Conservation (phyloP, 2,797 vertebrate genomes). For the Lycodopsis pacificus region DNA sequence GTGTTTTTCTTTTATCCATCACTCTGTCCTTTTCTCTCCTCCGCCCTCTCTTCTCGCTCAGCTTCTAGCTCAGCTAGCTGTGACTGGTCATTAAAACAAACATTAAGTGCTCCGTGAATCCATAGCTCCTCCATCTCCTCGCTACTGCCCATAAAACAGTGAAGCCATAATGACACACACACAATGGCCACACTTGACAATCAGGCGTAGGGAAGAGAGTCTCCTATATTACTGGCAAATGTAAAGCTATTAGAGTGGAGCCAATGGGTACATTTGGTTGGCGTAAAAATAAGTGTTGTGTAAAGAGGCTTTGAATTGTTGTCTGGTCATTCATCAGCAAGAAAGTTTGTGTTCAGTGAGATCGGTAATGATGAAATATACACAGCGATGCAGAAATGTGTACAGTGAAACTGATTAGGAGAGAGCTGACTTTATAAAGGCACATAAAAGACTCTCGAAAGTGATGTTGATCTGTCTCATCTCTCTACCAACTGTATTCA, state of each 20-base stretch:
- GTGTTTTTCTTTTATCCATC: conserved; percentile 62
- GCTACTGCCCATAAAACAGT: conserved; percentile 68
- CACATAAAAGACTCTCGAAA: conserved; percentile 2
- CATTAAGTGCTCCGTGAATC: conserved; percentile 74
- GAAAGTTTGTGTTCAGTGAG: conserved; percentile 31
- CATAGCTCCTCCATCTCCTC: conserved; percentile 69
- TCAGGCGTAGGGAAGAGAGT: conserved; percentile 54
- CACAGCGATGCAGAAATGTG: conserved; percentile 19
- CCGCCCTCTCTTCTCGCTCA: conserved; percentile 40
- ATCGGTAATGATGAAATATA: conserved; percentile 29
- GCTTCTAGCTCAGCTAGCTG: conserved; percentile 52
- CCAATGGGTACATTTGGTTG: conserved; percentile 46
- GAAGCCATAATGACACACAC: conserved; percentile 67
- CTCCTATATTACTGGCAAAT: conserved; percentile 64
- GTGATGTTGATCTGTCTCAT: not conserved
- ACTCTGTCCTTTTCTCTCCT: conserved; percentile 44
- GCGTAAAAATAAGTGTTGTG: conserved; percentile 46
- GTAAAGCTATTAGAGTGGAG: conserved; percentile 69
- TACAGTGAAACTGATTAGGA: conserved; percentile 15
- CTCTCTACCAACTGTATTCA: not conserved
- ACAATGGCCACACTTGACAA: conserved; percentile 71
- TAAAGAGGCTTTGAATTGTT: conserved; percentile 51
- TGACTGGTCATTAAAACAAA: conserved; percentile 78
- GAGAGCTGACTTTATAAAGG: conserved; percentile 7
- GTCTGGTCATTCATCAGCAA: conserved; percentile 45